Evolutionary conservation across 2,888 invertebrate species (phyloP).

Genomic region (Chrysodeixis includens): DNA sequence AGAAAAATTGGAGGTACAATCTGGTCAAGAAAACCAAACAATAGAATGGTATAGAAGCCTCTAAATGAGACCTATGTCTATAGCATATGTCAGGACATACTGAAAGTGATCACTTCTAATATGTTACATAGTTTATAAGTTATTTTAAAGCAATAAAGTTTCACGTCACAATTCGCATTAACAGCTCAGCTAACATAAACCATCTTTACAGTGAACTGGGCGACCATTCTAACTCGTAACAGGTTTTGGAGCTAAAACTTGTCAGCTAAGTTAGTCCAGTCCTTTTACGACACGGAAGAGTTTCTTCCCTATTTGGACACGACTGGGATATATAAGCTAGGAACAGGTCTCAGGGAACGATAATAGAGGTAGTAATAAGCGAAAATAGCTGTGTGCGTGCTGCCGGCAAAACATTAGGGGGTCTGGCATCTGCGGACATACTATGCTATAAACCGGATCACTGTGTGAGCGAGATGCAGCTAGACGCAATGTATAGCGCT

Average conservation of each 20-base stretch:
- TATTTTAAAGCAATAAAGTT: too few relatives aligned
- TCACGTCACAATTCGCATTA: conserved; percentile 11
- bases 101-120: too few relatives aligned
- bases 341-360: conserved; percentile 58
- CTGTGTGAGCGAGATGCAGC: too few relatives aligned
- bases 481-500: too few relatives aligned
- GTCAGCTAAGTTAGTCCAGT: conserved; percentile 35
- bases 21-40: too few relatives aligned
- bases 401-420: conserved; percentile 47
- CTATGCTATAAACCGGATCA: too few relatives aligned
- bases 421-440: conserved; percentile 19
- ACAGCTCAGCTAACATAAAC: conserved; percentile 7
- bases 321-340: conserved; percentile 47
- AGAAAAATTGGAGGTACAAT: too few relatives aligned
- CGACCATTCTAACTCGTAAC: conserved; percentile 19
- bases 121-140: too few relatives aligned
- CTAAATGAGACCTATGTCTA: too few relatives aligned
- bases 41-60: too few relatives aligned
- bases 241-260: conserved; percentile 37
- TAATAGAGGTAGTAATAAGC: conserved; percentile 60
- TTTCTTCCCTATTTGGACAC: conserved; percentile 56
- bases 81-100: too few relatives aligned
- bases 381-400: conserved; percentile 55
- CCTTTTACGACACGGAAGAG: conserved; percentile 61
- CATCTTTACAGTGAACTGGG: conserved; percentile 16